A percentile compares a stretch with the other conserved stretches of the same genome.
These are phyloP conservation scores for Magallana ariakensis DNA, from an alignment of 1,140 invertebrate species.

Conservation along the genomic window DNA sequence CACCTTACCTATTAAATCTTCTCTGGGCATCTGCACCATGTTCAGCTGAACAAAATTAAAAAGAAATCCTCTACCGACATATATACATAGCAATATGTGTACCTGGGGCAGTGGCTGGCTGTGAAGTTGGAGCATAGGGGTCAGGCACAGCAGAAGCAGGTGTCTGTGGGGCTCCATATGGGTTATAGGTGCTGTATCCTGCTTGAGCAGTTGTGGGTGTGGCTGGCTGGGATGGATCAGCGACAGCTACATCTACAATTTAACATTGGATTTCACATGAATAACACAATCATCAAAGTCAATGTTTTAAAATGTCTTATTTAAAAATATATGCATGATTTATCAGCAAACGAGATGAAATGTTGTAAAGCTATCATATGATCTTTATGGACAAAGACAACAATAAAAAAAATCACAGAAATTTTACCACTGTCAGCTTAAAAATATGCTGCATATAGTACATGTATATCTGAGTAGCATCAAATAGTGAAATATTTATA, in stretches of 20 bases:
- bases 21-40: not conserved
- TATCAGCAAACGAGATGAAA: too few species aligned
- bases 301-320: too few species aligned
- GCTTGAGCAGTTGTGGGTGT: constrained; percentile 41
- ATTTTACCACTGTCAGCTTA: too few species aligned
- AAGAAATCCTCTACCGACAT: not conserved
- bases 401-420: too few species aligned
- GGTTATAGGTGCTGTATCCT: constrained; percentile 44
- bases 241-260: constrained; percentile 12
- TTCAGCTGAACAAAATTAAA: not conserved
- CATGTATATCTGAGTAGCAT: too few species aligned
- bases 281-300: too few species aligned
- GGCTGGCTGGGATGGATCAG: constrained; percentile 46
- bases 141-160: constrained; percentile 46
- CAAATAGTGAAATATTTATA: too few species aligned
- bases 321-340: too few species aligned
- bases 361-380: too few species aligned
- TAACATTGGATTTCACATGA: too few species aligned
- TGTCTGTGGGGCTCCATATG: constrained; percentile 42
- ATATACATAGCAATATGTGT: constrained; percentile 21
- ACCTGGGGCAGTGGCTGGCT: constrained; percentile 46
- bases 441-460: too few species aligned
- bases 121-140: constrained; percentile 40
- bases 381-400: too few species aligned
- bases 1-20: constrained; percentile 24